Percentiles rank a stretch among this genome's conserved stretches.
phyloP scores from a whole-genome alignment of 2,113 vertebrate genomes.

The Tachycineta bicolor region DNA sequence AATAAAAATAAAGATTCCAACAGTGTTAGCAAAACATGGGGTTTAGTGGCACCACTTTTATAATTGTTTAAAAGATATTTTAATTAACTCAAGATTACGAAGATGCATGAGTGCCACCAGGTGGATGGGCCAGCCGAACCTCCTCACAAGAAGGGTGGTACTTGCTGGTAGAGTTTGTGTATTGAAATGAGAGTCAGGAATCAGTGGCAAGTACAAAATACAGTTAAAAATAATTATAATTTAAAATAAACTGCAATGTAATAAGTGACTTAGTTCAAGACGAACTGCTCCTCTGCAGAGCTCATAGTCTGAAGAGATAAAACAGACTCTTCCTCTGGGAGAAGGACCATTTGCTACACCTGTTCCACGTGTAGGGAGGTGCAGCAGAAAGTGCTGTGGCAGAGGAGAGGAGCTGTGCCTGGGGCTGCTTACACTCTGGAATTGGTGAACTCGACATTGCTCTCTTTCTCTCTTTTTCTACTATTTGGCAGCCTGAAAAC shows the following conservation, averaged over 20 bases:
- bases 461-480: not conserved
- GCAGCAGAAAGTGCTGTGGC: not conserved
- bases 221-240: not conserved
- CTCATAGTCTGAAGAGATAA: not conserved
- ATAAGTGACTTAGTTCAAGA: not conserved
- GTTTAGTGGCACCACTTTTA: not conserved
- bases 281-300: not conserved
- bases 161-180: not conserved
- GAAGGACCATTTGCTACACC: not conserved
- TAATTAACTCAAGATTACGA: not conserved
- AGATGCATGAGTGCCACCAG: slow-evolving; percentile 4
- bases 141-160: not conserved
- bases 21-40: not conserved
- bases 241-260: too few species aligned
- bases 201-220: not conserved
- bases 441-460: accelerated
- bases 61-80: not conserved
- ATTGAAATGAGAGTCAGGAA: not conserved
- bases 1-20: not conserved
- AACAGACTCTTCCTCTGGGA: not conserved
- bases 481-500: not conserved
- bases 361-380: not conserved
- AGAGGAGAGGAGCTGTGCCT: not conserved
- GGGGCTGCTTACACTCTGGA: too few species aligned
- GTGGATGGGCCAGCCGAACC: not conserved